Conservation (phyloP, 2,888 invertebrate species). For the Caenorhabditis imperialis region DNA sequence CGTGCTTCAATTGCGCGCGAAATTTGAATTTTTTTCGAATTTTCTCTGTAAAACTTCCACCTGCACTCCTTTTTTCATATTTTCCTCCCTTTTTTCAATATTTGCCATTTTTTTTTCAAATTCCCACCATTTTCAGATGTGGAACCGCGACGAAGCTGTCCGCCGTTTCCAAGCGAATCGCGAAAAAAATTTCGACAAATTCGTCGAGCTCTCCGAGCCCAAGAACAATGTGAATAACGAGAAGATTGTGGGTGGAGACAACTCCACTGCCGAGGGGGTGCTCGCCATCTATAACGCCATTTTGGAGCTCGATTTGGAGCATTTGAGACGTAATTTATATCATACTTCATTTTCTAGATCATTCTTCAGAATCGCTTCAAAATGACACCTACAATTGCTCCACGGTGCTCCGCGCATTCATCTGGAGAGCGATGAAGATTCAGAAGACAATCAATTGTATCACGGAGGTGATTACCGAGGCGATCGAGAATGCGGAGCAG, state of each 20-base stretch:
- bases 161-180: slow-evolving; percentile 33
- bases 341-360: too few relatives aligned
- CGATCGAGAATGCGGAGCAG: slow-evolving; percentile 65
- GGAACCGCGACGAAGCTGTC: slow-evolving; percentile 24
- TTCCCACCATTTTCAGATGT: too few relatives aligned
- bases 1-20: too few relatives aligned
- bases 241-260: slow-evolving; percentile 14
- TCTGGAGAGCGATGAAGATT: slow-evolving; percentile 69
- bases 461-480: slow-evolving; percentile 69
- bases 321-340: not conserved
- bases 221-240: slow-evolving; percentile 1
- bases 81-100: not conserved
- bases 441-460: slow-evolving; percentile 72
- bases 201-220: slow-evolving; percentile 11
- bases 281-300: not conserved
- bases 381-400: slow-evolving; percentile 65
- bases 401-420: slow-evolving; percentile 70
- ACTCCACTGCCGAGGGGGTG: not conserved
- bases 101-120: not conserved
- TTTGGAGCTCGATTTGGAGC: slow-evolving; percentile 1
- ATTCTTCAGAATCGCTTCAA: slow-evolving; percentile 70
- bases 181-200: slow-evolving; percentile 40
- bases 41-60: not conserved
- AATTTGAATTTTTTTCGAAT: not conserved
- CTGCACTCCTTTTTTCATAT: not conserved